phyloP scores from a whole-genome alignment of 2,797 vertebrate species.

The Sardinella longiceps region DNA sequence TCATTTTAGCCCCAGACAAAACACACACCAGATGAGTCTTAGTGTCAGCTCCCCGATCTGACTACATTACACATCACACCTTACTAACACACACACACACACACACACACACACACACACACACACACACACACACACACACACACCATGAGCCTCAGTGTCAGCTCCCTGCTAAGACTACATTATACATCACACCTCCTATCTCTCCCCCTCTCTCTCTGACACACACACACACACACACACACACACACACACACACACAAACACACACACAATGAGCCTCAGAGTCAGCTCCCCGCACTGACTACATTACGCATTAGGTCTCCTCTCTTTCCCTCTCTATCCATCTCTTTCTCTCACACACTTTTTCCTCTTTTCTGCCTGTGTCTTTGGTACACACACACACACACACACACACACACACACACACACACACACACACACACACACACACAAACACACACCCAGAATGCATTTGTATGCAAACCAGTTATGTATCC shows the following conservation, averaged over 20 bases:
- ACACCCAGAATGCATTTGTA: neutral
- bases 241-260: too few species aligned
- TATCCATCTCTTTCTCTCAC: neutral
- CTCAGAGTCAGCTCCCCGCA: too few species aligned
- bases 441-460: neutral
- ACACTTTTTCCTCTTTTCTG: neutral
- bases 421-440: too few species aligned
- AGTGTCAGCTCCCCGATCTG: neutral
- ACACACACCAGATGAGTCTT: neutral
- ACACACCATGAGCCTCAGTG: neutral
- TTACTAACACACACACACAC: neutral
- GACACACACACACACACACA: too few species aligned
- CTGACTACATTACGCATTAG: too few species aligned
- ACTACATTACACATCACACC: neutral
- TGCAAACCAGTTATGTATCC: slow-evolving; percentile 10
- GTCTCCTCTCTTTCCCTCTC: neutral
- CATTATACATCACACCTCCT: too few species aligned
- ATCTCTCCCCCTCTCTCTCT: too few species aligned
- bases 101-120: neutral
- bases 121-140: neutral
- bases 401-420: too few species aligned
- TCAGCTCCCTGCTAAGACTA: too few species aligned
- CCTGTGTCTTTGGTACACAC: neutral
- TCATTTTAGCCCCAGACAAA: slow-evolving; percentile 7
- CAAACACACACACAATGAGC: too few species aligned